Evolutionary conservation across 2,113 vertebrate genomes (phyloP).

Genomic region (Phrynosoma platyrhinos): DNA sequence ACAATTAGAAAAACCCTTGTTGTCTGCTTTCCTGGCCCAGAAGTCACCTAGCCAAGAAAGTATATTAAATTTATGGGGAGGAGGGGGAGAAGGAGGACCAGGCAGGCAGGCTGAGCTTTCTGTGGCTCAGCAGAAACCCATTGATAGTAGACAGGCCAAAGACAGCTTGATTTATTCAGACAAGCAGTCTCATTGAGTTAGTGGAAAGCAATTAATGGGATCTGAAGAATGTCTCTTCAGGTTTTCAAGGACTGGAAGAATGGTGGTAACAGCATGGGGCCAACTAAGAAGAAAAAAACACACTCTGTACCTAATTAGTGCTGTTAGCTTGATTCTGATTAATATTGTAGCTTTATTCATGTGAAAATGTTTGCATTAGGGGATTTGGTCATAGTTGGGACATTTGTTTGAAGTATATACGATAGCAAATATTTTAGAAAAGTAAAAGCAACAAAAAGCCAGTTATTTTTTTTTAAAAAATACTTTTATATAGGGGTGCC

Average conservation of each 20-base stretch:
- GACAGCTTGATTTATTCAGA: conserved; percentile 7
- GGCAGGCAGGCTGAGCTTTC: rapidly evolving
- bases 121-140: background rate
- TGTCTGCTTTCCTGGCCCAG: conserved; percentile 1
- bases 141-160: conserved; percentile 1
- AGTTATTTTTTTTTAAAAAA: background rate
- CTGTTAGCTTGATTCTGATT: background rate
- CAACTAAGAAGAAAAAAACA: background rate
- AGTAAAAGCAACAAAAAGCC: background rate
- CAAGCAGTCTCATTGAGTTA: conserved; percentile 30
- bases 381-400: background rate
- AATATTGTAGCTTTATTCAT: conserved; percentile 2
- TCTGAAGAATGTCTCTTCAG: conserved; percentile 10
- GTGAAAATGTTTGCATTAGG: background rate
- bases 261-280: background rate
- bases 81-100: background rate
- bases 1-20: background rate
- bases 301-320: background rate
- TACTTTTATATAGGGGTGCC: background rate
- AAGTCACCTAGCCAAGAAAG: background rate
- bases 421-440: background rate
- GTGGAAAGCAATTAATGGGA: conserved; percentile 3
- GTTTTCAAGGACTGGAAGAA: conserved; percentile 13
- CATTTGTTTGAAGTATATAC: background rate
- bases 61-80: background rate